These are phyloP conservation scores for Crocuta crocuta DNA, from an alignment of 2,113 vertebrate genomes.

Conservation along the genomic window DNA sequence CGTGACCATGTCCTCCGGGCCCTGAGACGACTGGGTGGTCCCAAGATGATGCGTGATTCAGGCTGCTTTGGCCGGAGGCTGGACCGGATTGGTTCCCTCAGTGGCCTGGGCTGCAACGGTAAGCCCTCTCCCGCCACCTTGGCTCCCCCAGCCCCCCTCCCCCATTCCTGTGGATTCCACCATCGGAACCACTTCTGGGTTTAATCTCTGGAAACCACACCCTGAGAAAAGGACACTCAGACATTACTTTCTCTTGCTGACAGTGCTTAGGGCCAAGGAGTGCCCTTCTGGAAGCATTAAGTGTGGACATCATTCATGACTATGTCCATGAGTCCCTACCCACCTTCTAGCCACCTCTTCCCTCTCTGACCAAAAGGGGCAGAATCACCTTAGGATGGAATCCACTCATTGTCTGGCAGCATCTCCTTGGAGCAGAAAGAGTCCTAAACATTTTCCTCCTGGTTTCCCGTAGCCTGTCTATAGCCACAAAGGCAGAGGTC, in stretches of 20 bases:
- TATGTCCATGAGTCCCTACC: too few species aligned
- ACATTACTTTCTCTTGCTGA: not conserved
- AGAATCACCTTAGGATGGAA: not conserved
- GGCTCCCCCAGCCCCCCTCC: not conserved
- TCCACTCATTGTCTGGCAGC: not conserved
- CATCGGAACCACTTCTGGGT: not conserved
- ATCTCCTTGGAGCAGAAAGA: not conserved
- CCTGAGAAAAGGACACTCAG: not conserved
- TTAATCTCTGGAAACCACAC: not conserved
- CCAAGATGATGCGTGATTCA: conserved; percentile 83
- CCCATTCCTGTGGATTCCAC: fast-evolving
- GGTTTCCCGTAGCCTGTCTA: not conserved
- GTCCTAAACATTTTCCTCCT: not conserved
- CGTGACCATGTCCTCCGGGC: conserved; percentile 83
- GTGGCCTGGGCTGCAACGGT: conserved; percentile 92
- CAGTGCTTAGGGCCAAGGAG: not conserved
- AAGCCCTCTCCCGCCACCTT: not conserved
- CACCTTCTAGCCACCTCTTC: not conserved
- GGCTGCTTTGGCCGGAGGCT: conserved; percentile 93
- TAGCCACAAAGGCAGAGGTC: not conserved
- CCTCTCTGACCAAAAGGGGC: not conserved
- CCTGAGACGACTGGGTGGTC: conserved; percentile 77
- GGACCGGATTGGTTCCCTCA: conserved; percentile 93
- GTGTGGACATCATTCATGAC: not conserved
- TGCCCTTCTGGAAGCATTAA: not conserved